Percentiles rank a stretch among this genome's conserved stretches.
Evolutionary conservation across 1,140 invertebrate genomes (phyloP).

Genomic region (Maconellicoccus hirsutus): DNA sequence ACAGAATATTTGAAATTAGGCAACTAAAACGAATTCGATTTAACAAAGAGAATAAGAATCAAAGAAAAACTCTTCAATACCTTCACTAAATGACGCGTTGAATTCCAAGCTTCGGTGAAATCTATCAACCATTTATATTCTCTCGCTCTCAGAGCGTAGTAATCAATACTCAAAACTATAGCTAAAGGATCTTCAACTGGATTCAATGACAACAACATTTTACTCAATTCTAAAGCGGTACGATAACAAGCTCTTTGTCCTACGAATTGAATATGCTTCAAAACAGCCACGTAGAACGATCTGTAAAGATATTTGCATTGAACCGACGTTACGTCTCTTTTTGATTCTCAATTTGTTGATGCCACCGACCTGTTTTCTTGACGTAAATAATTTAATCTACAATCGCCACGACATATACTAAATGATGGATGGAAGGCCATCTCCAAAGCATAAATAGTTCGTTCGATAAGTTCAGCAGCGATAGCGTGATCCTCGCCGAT

Average conservation of each 20-base stretch:
- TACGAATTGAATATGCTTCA: slow-evolving; percentile 72
- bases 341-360: background rate
- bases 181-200: slow-evolving; percentile 74
- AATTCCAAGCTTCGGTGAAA: slow-evolving; percentile 54
- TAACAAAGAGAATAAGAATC: background rate
- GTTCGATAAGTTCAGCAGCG: slow-evolving; percentile 65
- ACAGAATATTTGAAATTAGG: slow-evolving; percentile 82
- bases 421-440: slow-evolving; percentile 69
- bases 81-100: slow-evolving; percentile 52
- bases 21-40: slow-evolving; percentile 48
- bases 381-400: slow-evolving; percentile 64
- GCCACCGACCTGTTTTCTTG: slow-evolving; percentile 60
- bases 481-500: slow-evolving; percentile 67
- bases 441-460: slow-evolving; percentile 64
- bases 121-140: slow-evolving; percentile 75
- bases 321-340: background rate
- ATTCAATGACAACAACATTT: slow-evolving; percentile 63
- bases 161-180: slow-evolving; percentile 69
- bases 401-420: slow-evolving; percentile 58
- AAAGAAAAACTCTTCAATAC: slow-evolving; percentile 25
- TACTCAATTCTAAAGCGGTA: slow-evolving; percentile 67
- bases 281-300: slow-evolving; percentile 67
- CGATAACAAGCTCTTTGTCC: slow-evolving; percentile 68
- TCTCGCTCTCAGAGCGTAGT: slow-evolving; percentile 67
- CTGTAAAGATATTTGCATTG: slow-evolving; percentile 38